phyloP scores from a whole-genome alignment of 2,888 invertebrate genomes.

The Therioaphis trifolii region DNA sequence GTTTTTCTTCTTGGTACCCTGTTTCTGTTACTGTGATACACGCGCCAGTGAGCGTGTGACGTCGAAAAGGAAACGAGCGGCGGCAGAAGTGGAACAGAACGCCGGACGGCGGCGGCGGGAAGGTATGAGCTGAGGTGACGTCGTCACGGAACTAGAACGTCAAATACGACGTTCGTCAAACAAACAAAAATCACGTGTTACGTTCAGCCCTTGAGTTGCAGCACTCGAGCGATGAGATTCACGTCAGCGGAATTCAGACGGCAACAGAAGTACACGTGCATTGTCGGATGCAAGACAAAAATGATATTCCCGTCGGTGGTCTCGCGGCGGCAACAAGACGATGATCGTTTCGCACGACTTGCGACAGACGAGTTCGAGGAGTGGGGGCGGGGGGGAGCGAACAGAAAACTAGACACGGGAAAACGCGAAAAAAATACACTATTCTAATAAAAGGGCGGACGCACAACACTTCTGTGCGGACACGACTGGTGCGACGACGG shows the following conservation, averaged over 20 bases:
- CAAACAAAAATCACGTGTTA: background rate
- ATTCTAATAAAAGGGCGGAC: too few relatives aligned
- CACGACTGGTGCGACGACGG: background rate
- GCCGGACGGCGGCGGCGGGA: too few relatives aligned
- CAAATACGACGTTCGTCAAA: too few relatives aligned
- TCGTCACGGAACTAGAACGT: too few relatives aligned
- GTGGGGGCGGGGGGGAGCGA: background rate
- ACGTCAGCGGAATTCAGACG: conserved; percentile 48
- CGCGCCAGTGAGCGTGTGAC: background rate
- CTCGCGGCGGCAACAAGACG: background rate
- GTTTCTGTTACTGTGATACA: background rate
- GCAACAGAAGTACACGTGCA: conserved; percentile 40
- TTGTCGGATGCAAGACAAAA: background rate
- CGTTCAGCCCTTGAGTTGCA: conserved; percentile 54
- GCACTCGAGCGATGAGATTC: conserved; percentile 38
- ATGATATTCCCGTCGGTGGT: background rate
- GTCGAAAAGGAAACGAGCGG: background rate
- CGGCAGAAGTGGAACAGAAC: background rate
- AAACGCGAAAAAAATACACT: background rate
- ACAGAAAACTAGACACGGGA: background rate
- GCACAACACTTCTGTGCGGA: background rate
- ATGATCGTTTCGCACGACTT: background rate
- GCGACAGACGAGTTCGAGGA: too few relatives aligned
- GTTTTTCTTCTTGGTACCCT: background rate
- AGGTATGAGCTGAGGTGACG: background rate